Evolutionary conservation across 2,113 vertebrate genomes (phyloP).

Genomic region (Brachypteracias leptosomus): DNA sequence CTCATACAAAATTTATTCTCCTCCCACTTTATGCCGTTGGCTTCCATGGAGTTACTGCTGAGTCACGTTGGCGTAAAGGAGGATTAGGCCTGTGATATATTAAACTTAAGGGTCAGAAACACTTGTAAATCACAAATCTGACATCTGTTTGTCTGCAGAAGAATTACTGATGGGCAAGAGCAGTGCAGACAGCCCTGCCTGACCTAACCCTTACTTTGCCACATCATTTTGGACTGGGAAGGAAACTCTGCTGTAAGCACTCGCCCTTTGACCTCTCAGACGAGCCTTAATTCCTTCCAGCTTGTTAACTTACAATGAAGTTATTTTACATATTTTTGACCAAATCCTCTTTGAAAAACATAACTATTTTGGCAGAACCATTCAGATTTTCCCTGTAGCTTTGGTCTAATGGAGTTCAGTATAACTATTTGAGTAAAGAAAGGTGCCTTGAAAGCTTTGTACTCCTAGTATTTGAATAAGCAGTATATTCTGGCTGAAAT

Average conservation of each 20-base stretch:
- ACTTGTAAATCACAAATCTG: background rate
- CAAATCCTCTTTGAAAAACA: background rate
- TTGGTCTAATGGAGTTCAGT: background rate
- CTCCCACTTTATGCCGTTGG: background rate
- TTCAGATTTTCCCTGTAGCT: background rate
- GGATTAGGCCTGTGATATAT: background rate
- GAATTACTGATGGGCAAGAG: background rate
- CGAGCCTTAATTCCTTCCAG: background rate
- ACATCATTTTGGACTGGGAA: background rate
- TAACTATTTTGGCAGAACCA: background rate
- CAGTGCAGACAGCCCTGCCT: background rate
- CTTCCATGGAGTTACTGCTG: background rate
- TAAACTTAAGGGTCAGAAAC: background rate
- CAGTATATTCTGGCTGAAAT: background rate
- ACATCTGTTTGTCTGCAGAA: background rate
- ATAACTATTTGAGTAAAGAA: background rate
- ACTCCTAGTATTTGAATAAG: background rate
- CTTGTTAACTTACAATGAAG: background rate
- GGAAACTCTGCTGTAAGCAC: fast-evolving
- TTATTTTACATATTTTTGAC: background rate
- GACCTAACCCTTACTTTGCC: background rate
- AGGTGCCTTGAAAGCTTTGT: background rate
- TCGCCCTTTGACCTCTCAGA: background rate
- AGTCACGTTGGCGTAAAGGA: background rate
- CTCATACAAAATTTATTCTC: background rate